A percentile compares a stretch with the other conserved stretches of the same genome.
Conservation (phyloP, 2,888 invertebrate species). For the Autographa pulchrina region DNA sequence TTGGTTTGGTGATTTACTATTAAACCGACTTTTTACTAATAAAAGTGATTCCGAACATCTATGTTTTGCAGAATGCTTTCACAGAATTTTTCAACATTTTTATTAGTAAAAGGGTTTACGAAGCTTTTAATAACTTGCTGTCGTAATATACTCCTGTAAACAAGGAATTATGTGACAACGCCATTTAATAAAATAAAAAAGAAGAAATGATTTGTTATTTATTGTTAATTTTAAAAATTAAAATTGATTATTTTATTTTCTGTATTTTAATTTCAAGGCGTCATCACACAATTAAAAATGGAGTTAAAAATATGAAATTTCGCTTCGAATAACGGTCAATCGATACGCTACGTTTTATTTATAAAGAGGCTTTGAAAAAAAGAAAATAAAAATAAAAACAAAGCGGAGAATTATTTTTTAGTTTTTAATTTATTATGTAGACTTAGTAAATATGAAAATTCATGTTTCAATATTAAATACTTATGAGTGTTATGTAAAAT, state of each 20-base stretch:
- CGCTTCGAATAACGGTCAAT: slow-evolving; percentile 81
- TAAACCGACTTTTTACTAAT: slow-evolving; percentile 60
- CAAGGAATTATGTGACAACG: slow-evolving; percentile 53
- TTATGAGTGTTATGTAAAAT: slow-evolving; percentile 75
- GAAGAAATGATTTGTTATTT: slow-evolving; percentile 25
- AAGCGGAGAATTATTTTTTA: slow-evolving; percentile 66
- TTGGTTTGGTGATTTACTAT: slow-evolving; percentile 3
- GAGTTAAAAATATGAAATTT: slow-evolving; percentile 66
- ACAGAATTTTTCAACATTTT: slow-evolving; percentile 47
- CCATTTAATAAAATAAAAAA: slow-evolving; percentile 15
- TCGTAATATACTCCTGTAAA: slow-evolving; percentile 53
- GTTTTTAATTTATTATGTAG: slow-evolving; percentile 65
- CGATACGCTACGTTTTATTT: slow-evolving; percentile 78
- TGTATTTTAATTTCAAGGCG: slow-evolving; percentile 36
- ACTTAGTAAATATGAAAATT: slow-evolving; percentile 59
- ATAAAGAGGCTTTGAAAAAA: slow-evolving; percentile 61
- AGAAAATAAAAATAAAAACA: slow-evolving; percentile 67
- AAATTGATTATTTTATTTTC: not conserved
- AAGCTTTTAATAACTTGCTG: slow-evolving; percentile 47
- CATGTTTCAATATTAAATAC: slow-evolving; percentile 72
- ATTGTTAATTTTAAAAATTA: slow-evolving; percentile 6
- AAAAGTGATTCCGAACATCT: slow-evolving; percentile 46
- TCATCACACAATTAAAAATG: slow-evolving; percentile 68
- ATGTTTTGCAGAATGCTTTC: slow-evolving; percentile 43
- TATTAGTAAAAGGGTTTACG: slow-evolving; percentile 62